Conservation (phyloP, 2,113 vertebrate species). For the Pygoscelis antarcticus region DNA sequence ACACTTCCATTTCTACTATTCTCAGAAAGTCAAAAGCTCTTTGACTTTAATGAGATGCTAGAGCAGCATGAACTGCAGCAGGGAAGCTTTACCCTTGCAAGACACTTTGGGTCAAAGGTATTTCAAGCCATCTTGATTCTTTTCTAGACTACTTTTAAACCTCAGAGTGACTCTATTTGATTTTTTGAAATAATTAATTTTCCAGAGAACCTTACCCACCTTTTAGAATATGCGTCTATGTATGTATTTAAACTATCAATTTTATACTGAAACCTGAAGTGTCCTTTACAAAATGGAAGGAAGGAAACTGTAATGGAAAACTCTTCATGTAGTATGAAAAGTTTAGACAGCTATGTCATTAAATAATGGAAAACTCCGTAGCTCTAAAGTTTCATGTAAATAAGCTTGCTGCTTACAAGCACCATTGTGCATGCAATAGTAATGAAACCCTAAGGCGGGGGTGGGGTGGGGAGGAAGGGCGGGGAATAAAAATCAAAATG, state of each 20-base stretch:
- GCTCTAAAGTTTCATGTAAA: constrained; percentile 50
- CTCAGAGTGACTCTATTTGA: constrained; percentile 13
- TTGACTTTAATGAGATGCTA: constrained; percentile 7
- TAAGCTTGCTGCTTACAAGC: constrained; percentile 20
- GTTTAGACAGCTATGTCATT: constrained; percentile 45
- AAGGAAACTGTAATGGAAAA: constrained; percentile 49
- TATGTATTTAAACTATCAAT: not conserved
- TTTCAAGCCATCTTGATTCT: not conserved
- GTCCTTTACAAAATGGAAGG: not conserved
- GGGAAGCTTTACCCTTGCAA: not conserved
- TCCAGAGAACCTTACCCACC: not conserved
- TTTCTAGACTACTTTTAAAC: constrained; percentile 1
- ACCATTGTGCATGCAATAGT: constrained; percentile 13
- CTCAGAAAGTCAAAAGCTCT: not conserved
- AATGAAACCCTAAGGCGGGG: not conserved
- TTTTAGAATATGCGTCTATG: not conserved
- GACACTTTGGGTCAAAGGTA: constrained; percentile 26
- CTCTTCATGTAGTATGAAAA: constrained; percentile 40
- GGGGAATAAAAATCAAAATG: not conserved
- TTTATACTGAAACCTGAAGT: not conserved
- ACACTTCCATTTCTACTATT: not conserved
- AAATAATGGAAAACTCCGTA: constrained; percentile 38
- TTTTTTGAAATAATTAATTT: constrained; percentile 43
- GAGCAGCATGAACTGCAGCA: constrained; percentile 20
- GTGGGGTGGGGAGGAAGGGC: too few relatives aligned